Conservation (phyloP, 2,888 invertebrate genomes). For the Tipula vernalis region DNA sequence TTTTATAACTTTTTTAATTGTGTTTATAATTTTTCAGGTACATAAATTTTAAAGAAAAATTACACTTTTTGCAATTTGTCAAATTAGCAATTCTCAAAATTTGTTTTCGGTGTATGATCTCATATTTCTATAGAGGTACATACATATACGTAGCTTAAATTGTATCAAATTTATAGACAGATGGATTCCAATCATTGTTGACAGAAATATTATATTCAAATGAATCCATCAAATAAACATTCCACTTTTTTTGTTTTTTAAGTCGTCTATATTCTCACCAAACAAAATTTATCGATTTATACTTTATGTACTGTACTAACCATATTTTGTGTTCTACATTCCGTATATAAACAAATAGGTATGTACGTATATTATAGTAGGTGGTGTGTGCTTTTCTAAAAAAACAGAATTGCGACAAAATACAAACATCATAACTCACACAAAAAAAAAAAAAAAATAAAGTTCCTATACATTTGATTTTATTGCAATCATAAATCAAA, state of each 20-base stretch:
- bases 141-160: background rate
- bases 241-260: no score
- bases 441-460: no score
- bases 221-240: no score
- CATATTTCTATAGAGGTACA: no score
- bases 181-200: background rate
- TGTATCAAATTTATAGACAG: background rate
- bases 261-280: no score
- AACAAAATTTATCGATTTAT: background rate
- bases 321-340: background rate
- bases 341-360: background rate
- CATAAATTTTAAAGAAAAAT: background rate
- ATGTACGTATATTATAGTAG: background rate
- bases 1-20: background rate
- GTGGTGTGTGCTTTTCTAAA: background rate
- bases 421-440: background rate
- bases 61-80: background rate
- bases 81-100: background rate
- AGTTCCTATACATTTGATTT: background rate
- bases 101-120: background rate
- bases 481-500: background rate
- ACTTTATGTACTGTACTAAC: background rate
- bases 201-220: no score
- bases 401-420: background rate
- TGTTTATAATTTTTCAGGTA: background rate